Percentiles rank a stretch among this genome's conserved stretches.
Evolutionary conservation across 2,113 vertebrate genomes (phyloP).

Genomic region (Microcebus ravelobensis): DNA sequence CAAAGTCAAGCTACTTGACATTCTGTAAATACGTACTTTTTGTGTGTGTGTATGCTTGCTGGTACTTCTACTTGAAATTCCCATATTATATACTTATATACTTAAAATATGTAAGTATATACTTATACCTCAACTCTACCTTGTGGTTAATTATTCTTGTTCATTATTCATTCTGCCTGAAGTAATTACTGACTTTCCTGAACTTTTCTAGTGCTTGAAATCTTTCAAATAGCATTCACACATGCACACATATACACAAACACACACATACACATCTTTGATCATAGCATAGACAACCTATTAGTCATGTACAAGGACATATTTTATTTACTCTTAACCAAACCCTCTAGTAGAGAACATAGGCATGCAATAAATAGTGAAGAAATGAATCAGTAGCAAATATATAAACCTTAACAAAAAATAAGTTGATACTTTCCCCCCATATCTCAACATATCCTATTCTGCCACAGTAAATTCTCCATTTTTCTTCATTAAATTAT

Average conservation of each 20-base stretch:
- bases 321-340: not conserved
- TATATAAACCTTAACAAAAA: not conserved
- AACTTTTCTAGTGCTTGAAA: not conserved
- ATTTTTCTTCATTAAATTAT: not conserved
- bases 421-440: not conserved
- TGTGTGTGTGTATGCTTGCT: rapidly evolving
- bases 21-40: not conserved
- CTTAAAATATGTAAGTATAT: no score
- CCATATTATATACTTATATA: not conserved
- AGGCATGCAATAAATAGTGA: not conserved
- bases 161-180: not conserved
- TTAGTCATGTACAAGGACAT: not conserved
- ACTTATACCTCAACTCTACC: not conserved
- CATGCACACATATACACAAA: not conserved
- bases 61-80: not conserved
- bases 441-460: not conserved
- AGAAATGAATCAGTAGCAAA: not conserved
- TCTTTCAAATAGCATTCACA: not conserved
- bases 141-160: not conserved
- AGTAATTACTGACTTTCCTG: not conserved
- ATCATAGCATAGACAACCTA: not conserved
- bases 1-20: not conserved
- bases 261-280: not conserved
- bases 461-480: not conserved
- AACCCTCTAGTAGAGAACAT: not conserved